Conservation (phyloP, 2,113 vertebrate species). For the Cavia porcellus region DNA sequence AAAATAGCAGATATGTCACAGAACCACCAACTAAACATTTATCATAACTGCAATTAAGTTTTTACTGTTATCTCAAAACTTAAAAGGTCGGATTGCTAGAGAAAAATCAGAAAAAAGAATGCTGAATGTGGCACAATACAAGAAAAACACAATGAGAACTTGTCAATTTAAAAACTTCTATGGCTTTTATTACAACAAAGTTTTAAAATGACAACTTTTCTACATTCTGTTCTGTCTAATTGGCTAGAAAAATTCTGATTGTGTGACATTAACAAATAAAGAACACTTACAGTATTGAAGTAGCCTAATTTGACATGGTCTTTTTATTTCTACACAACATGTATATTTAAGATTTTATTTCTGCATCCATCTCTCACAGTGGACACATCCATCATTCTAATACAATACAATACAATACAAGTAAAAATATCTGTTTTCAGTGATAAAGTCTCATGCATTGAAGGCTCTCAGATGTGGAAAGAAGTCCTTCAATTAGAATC, state of each 20-base stretch:
- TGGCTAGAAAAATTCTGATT: neutral
- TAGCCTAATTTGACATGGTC: neutral
- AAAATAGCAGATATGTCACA: neutral
- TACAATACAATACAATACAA: conserved; percentile 13
- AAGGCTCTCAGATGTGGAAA: neutral
- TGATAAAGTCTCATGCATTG: neutral
- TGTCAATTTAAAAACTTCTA: neutral
- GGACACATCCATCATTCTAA: neutral
- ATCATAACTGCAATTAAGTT: conserved; percentile 10
- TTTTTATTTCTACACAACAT: neutral
- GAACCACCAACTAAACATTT: neutral
- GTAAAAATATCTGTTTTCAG: neutral
- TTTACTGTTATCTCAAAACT: conserved; percentile 2
- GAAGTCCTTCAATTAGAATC: neutral
- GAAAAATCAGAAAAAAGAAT: conserved; percentile 23
- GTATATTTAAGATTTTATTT: neutral
- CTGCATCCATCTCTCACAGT: neutral
- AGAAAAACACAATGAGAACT: neutral
- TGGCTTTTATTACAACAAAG: neutral
- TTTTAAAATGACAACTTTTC: neutral
- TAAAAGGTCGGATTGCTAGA: neutral
- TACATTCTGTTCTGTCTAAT: conserved; percentile 19
- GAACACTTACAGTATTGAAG: neutral
- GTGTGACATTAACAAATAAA: neutral
- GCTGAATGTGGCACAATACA: neutral